These are phyloP conservation scores for Orientallactaga bullata DNA, from an alignment of 2,113 vertebrate species.

Conservation along the genomic window DNA sequence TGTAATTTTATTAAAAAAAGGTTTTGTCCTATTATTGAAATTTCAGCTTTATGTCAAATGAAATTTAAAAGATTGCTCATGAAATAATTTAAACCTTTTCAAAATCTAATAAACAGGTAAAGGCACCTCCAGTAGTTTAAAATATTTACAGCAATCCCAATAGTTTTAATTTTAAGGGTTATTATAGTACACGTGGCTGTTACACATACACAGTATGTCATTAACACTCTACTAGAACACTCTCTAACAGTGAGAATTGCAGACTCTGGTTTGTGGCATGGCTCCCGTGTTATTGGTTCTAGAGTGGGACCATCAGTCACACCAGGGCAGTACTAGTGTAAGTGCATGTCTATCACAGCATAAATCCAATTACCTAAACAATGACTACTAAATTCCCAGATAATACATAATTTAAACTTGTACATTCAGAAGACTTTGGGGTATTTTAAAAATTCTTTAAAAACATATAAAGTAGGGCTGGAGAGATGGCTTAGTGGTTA, in stretches of 20 bases:
- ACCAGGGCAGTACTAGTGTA: conserved; percentile 53
- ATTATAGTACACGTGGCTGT: conserved; percentile 56
- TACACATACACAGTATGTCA: conserved; percentile 74
- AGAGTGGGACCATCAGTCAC: background rate
- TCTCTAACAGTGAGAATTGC: conserved; percentile 44
- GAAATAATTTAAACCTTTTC: conserved; percentile 82
- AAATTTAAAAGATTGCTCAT: conserved; percentile 77
- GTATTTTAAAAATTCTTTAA: conserved; percentile 80
- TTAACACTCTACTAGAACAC: conserved; percentile 71
- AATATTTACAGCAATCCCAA: conserved; percentile 79
- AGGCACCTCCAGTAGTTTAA: conserved; percentile 86
- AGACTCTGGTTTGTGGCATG: conserved; percentile 71
- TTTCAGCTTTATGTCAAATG: conserved; percentile 71
- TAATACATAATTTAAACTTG: conserved; percentile 72
- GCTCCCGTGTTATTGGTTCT: conserved; percentile 8
- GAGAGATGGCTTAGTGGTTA: too few species aligned
- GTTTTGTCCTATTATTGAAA: conserved; percentile 65
- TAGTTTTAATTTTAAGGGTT: conserved; percentile 62
- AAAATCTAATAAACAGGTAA: conserved; percentile 82
- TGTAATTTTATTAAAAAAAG: conserved; percentile 65
- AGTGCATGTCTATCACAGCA: conserved; percentile 63
- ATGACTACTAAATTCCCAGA: conserved; percentile 60
- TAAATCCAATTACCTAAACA: conserved; percentile 73
- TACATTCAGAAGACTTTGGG: conserved; percentile 73
- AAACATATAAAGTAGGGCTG: too few species aligned